phyloP scores from a whole-genome alignment of 2,113 vertebrate species.

The Cyphomyrus discorhynchus region DNA sequence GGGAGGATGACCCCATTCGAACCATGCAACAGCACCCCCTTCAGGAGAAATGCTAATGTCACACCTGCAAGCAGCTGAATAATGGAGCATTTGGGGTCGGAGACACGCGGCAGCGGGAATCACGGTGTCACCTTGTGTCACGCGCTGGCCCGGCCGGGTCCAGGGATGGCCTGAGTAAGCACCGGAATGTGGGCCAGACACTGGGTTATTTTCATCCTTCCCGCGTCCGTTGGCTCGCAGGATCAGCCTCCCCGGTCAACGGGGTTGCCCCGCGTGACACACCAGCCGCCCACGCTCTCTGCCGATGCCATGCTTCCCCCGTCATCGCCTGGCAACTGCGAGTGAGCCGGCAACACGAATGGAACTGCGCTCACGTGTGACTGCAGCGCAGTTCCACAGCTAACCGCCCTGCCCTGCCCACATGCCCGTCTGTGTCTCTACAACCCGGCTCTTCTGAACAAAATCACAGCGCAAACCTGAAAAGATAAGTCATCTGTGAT shows the following conservation, averaged over 20 bases:
- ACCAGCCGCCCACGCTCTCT: not conserved
- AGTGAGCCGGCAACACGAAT: not conserved
- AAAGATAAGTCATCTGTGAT: not conserved
- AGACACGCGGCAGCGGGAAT: not conserved
- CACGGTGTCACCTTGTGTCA: not conserved
- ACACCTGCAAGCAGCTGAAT: not conserved
- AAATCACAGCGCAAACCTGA: not conserved
- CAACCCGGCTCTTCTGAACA: not conserved
- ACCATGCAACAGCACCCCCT: not conserved
- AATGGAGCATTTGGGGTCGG: not conserved
- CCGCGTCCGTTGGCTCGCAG: not conserved
- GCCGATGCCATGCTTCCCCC: not conserved
- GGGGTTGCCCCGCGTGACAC: not conserved
- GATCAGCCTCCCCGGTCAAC: not conserved
- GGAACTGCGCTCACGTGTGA: not conserved
- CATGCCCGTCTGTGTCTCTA: not conserved
- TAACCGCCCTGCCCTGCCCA: not conserved
- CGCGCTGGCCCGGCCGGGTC: not conserved
- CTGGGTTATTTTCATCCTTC: conserved; percentile 10
- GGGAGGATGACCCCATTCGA: not conserved
- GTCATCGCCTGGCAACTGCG: not conserved
- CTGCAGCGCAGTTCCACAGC: not conserved
- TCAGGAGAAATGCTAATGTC: not conserved
- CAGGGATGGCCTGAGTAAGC: conserved; percentile 5
- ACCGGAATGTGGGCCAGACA: not conserved